Evolutionary conservation across 2,888 invertebrate species (phyloP), one percentile per base, ranked within the genome.

Genomic region (Pogonocherus hispidulus): DNA sequence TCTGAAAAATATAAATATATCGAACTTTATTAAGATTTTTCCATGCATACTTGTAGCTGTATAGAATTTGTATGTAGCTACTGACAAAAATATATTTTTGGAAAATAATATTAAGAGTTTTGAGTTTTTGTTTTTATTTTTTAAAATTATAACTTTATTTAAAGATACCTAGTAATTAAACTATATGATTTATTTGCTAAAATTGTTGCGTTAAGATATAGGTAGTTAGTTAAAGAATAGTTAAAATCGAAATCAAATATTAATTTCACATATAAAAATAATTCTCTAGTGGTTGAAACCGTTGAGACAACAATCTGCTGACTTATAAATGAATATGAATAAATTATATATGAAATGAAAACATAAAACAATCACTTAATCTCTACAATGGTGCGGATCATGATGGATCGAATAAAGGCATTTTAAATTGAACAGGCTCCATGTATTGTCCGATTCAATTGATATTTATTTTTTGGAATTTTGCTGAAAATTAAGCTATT

Each of bases 401-500:
- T 52, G 27, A 52, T 5, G 52, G 32, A 18, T 52, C 32, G 52
- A 41, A 41, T 41, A 52, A 52, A 52, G 16, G 32, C 47, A 59
- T 59, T 47, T 59, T 59, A 59, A 59, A 46, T 47, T 49, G 59
- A 59, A 59, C 32, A 32, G 59, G 18, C 32, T 14, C 47, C 3
- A 6, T 35, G 19, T 32, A 59, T 46, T 59, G 47, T 59, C 22
- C 47, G 32, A 47, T 32, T 20, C 32, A 18, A 49, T 11, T 47
- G 47, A 59, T 59, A 59, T 59, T 59, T 59, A 59, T 44, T 59
- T 59, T 59, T 59, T 49, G 65, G 68, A 74, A 74, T 69, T 74
- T 75, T 72, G 72, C 73, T 75, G 75, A 76, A 77, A 78, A 79
- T 79, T 76, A 76, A 78, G 79, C 78, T 77, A 79, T 79, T 79